Conservation (phyloP, 2,888 invertebrate genomes). For the Habroteleia sp. region DNA sequence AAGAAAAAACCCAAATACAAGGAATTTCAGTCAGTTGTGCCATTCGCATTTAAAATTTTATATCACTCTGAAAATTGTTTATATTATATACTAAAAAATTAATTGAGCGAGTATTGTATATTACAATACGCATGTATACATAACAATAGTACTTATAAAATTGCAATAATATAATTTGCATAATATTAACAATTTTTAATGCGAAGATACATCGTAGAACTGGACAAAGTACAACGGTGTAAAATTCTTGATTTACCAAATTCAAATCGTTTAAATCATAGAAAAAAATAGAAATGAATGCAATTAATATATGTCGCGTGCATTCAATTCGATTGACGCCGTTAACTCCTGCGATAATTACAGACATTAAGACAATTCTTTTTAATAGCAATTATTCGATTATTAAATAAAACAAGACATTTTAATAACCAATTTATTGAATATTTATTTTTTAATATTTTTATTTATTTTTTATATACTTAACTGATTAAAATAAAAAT, state of each 20-base stretch:
- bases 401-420: too few relatives aligned
- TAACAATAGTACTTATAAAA: slow-evolving; percentile 55
- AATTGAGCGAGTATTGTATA: slow-evolving; percentile 60
- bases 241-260: slow-evolving; percentile 22
- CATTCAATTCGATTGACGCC: slow-evolving; percentile 32
- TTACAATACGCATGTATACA: slow-evolving; percentile 51
- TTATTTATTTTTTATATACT: slow-evolving; percentile 1
- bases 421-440: too few relatives aligned
- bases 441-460: slow-evolving; percentile 1
- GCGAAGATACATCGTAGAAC: slow-evolving; percentile 51
- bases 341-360: slow-evolving; percentile 42
- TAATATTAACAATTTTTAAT: slow-evolving; percentile 58
- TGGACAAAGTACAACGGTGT: slow-evolving; percentile 45
- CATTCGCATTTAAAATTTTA: slow-evolving; percentile 37
- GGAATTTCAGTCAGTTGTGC: slow-evolving; percentile 34
- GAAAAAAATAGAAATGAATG: slow-evolving; percentile 10
- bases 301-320: slow-evolving; percentile 35
- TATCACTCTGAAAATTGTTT: slow-evolving; percentile 34
- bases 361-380: slow-evolving; percentile 9
- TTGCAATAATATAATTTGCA: slow-evolving; percentile 50
- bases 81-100: slow-evolving; percentile 52
- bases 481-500: too few relatives aligned
- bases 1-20: background rate
- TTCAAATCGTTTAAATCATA: slow-evolving; percentile 23
- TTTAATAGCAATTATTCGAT: too few relatives aligned